Evolutionary conservation across 2,888 invertebrate genomes (phyloP).

Genomic region (Ramazzottius varieornatus): DNA sequence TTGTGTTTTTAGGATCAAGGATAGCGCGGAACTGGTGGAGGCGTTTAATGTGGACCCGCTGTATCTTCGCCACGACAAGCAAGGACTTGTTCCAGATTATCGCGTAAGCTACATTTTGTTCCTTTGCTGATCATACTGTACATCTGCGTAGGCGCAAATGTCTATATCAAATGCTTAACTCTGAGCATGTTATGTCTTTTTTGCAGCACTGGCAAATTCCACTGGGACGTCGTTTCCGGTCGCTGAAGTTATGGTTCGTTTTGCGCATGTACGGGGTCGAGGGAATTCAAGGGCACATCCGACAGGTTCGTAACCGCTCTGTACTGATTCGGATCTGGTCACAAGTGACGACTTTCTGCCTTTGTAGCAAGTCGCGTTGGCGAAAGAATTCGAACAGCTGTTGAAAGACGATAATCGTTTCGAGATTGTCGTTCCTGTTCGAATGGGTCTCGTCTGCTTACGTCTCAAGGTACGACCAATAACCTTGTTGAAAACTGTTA

Average conservation of each 20-base stretch:
- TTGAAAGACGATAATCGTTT: constrained; percentile 45
- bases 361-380: constrained; percentile 31
- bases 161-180: too few species aligned
- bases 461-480: constrained; percentile 36
- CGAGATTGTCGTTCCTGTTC: constrained; percentile 51
- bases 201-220: constrained; percentile 51
- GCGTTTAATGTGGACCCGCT: constrained; percentile 72
- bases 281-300: constrained; percentile 46
- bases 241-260: constrained; percentile 79
- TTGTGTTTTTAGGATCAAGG: constrained; percentile 35
- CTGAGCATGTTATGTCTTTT: too few species aligned
- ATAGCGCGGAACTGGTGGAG: constrained; percentile 48
- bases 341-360: too few species aligned
- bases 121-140: too few species aligned
- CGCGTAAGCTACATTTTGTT: constrained; percentile 10
- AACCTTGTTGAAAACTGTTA: too few species aligned
- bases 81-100: constrained; percentile 44
- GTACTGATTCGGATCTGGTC: neutral
- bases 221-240: constrained; percentile 56
- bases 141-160: too few species aligned
- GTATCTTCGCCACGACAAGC: constrained; percentile 66
- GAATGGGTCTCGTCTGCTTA: constrained; percentile 79
- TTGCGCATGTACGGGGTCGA: constrained; percentile 45
- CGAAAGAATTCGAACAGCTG: constrained; percentile 45
- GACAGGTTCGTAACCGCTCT: constrained; percentile 30